phyloP scores from a whole-genome alignment of 2,797 vertebrate species.

The Natrix natrix region DNA sequence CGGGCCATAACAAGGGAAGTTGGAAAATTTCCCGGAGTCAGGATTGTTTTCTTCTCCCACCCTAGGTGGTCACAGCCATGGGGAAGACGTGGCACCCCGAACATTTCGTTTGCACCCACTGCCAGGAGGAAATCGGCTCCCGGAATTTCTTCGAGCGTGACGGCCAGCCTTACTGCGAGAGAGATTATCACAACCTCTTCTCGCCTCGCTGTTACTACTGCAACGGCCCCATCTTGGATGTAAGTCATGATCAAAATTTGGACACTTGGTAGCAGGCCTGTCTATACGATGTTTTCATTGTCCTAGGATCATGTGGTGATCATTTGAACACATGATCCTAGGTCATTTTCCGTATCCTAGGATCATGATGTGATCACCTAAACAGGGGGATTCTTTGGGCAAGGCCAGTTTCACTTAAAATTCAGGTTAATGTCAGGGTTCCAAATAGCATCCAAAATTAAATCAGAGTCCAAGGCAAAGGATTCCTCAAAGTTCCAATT shows the following conservation, averaged over 20 bases:
- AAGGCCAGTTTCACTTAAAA: too few species aligned
- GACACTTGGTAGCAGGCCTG: too few species aligned
- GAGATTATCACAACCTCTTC: conserved; percentile 92
- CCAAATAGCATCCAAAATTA: too few species aligned
- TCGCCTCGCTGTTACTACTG: conserved; percentile 94
- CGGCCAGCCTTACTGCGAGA: conserved; percentile 92
- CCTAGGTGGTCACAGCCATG: conserved; percentile 93
- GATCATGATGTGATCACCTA: too few species aligned
- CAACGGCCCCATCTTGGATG: conserved; percentile 89
- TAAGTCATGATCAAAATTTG: conserved; percentile 43
- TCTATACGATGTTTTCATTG: too few species aligned
- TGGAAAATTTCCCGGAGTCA: conserved; percentile 40
- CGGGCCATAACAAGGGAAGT: not conserved
- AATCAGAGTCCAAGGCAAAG: too few species aligned
- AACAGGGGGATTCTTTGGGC: too few species aligned
- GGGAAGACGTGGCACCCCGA: conserved; percentile 95
- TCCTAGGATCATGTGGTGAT: too few species aligned
- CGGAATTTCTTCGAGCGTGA: conserved; percentile 95
- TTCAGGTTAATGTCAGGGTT: too few species aligned
- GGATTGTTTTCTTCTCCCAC: conserved; percentile 34
- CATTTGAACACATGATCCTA: too few species aligned
- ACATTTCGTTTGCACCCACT: conserved; percentile 96
- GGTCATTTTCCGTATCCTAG: too few species aligned
- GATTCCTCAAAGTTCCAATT: too few species aligned
- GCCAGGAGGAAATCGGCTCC: conserved; percentile 95